These are phyloP conservation scores for Penaeus chinensis DNA, from an alignment of 1,140 invertebrate species.

Conservation along the genomic window DNA sequence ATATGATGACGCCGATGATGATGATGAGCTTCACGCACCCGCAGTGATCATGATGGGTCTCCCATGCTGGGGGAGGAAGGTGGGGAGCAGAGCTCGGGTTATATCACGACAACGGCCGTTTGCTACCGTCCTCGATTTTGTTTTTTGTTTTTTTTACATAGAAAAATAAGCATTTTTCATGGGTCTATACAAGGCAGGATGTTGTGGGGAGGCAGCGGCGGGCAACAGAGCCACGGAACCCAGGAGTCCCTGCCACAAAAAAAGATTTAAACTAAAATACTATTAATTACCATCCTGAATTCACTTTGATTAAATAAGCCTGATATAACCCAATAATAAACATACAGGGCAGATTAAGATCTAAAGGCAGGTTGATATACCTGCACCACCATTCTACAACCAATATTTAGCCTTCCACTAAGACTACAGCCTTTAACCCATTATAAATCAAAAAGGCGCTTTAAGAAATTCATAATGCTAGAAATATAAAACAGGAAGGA, in stretches of 20 bases:
- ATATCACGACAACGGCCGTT: slow-evolving; percentile 36
- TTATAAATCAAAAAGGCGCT: too few species aligned
- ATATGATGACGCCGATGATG: slow-evolving; percentile 43
- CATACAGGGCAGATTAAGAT: not conserved
- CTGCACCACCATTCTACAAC: slow-evolving; percentile 25
- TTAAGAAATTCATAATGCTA: too few species aligned
- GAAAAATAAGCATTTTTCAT: slow-evolving; percentile 60
- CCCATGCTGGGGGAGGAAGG: slow-evolving; percentile 26
- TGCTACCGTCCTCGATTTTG: slow-evolving; percentile 36
- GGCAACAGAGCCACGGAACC: slow-evolving; percentile 37
- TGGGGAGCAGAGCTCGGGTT: slow-evolving; percentile 41
- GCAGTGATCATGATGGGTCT: slow-evolving; percentile 39
- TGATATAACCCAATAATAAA: too few species aligned
- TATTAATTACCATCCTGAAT: too few species aligned
- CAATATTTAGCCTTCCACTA: not conserved
- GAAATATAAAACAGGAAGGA: too few species aligned
- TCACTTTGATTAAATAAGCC: too few species aligned
- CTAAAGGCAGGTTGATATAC: not conserved
- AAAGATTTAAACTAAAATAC: too few species aligned
- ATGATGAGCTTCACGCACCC: slow-evolving; percentile 49
- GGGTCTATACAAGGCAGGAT: slow-evolving; percentile 59
- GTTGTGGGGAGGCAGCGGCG: slow-evolving; percentile 34
- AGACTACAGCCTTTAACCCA: slow-evolving; percentile 1
- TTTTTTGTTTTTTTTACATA: slow-evolving; percentile 48
- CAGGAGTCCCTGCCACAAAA: slow-evolving; percentile 17